phyloP scores from a whole-genome alignment of 2,113 vertebrate genomes.

The Sula dactylatra region DNA sequence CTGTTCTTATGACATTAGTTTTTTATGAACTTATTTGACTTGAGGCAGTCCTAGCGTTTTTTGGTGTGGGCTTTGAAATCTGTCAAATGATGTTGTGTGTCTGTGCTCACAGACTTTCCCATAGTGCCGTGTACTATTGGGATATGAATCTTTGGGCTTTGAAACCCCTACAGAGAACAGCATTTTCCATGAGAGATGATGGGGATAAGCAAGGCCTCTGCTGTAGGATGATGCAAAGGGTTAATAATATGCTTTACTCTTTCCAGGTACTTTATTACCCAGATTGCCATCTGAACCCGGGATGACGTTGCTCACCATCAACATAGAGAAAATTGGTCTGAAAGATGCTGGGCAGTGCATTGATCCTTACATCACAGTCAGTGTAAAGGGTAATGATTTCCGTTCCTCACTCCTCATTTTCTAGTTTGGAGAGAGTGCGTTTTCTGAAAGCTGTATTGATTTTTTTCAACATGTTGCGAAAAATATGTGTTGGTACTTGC shows the following conservation, averaged over 20 bases:
- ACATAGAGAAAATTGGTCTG: slow-evolving; percentile 95
- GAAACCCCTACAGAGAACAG: not conserved
- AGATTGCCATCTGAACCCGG: slow-evolving; percentile 94
- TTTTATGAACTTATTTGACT: not conserved
- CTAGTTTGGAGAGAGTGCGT: not conserved
- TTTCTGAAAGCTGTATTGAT: slow-evolving; percentile 6
- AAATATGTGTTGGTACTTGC: not conserved
- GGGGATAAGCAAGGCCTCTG: not conserved
- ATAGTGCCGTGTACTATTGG: not conserved
- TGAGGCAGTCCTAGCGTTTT: not conserved
- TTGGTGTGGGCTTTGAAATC: not conserved
- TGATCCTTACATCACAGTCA: slow-evolving; percentile 95
- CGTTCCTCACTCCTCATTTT: not conserved
- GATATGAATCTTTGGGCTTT: not conserved
- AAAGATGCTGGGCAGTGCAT: slow-evolving; percentile 99
- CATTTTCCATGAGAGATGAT: not conserved
- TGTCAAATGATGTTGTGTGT: not conserved
- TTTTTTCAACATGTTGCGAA: not conserved
- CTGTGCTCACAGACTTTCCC: not conserved
- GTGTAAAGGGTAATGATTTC: slow-evolving; percentile 87
- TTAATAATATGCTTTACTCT: slow-evolving; percentile 20
- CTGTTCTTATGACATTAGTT: not conserved
- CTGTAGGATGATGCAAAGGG: not conserved
- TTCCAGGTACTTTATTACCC: slow-evolving; percentile 91
- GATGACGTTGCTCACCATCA: slow-evolving; percentile 92